Evolutionary conservation across 2,797 vertebrate species (phyloP).

Genomic region (Labroides dimidiatus): DNA sequence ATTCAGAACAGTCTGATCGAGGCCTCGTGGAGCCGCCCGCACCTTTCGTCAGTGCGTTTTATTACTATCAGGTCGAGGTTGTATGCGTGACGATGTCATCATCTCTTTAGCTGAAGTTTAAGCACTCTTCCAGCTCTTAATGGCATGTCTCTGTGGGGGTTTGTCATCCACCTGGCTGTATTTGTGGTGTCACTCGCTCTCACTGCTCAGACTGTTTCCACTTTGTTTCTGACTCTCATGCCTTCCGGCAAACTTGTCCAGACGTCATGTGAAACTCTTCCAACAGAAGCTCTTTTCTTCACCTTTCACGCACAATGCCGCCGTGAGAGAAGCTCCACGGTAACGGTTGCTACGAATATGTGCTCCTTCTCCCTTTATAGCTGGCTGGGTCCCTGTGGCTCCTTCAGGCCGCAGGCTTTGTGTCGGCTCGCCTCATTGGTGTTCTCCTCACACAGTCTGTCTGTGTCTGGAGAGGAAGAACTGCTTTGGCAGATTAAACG

Average conservation of each 20-base stretch:
- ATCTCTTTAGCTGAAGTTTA: neutral
- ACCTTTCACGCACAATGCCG: neutral
- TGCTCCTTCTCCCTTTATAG: neutral
- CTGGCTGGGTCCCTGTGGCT: neutral
- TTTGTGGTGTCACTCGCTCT: neutral
- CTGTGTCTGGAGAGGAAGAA: neutral
- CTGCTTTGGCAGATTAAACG: neutral
- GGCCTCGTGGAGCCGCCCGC: no score
- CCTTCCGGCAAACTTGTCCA: neutral
- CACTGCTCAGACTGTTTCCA: neutral
- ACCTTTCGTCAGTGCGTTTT: no score
- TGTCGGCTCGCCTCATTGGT: neutral
- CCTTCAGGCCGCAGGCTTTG: neutral
- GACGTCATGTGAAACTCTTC: constrained; percentile 30
- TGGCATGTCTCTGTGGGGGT: neutral
- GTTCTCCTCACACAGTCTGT: neutral
- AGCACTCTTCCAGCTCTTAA: neutral
- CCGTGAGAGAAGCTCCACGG: neutral
- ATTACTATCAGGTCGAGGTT: neutral
- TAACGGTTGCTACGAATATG: constrained; percentile 12
- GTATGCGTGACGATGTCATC: no score
- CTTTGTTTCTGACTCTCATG: neutral
- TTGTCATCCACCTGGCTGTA: neutral
- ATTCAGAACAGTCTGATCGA: neutral
- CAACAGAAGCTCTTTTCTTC: constrained; percentile 20